Percentiles rank a stretch among this genome's conserved stretches.
phyloP scores from a whole-genome alignment of 2,888 invertebrate genomes.

The Hanleya hanleyi region DNA sequence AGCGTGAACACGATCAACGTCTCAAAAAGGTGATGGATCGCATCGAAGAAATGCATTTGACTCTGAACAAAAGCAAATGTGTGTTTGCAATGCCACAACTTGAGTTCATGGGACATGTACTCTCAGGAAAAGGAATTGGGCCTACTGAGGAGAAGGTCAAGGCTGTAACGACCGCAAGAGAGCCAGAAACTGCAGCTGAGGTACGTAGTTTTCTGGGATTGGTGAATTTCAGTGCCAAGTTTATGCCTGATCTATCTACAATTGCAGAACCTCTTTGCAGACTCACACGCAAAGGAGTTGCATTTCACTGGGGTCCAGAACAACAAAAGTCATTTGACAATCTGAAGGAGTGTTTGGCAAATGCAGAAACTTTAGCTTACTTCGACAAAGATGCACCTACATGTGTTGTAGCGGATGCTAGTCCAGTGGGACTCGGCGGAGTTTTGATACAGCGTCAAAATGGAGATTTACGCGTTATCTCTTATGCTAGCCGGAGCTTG shows the following conservation, averaged over 20 bases:
- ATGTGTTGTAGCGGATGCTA: constrained; percentile 13
- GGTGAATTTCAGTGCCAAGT: not conserved
- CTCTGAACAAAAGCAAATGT: not conserved
- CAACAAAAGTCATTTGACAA: not conserved
- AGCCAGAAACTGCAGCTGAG: constrained; percentile 11
- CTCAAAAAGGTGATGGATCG: not conserved
- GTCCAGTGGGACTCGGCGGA: not conserved
- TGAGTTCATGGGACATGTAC: constrained; percentile 21
- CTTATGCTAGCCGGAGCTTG: constrained; percentile 1
- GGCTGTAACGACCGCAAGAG: constrained; percentile 7
- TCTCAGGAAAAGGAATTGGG: not conserved
- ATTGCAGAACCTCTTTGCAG: not conserved
- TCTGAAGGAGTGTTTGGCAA: not conserved
- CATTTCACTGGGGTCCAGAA: not conserved
- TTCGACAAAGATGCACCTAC: not conserved
- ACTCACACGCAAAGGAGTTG: constrained; percentile 3
- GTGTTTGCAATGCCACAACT: not conserved
- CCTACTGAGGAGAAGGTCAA: constrained; percentile 6
- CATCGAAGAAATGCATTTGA: not conserved
- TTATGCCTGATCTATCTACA: not conserved
- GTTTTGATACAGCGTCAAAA: not conserved
- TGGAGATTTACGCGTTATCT: not conserved
- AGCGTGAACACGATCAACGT: not conserved
- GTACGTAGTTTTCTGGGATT: constrained; percentile 13
- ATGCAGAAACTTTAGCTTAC: not conserved